A percentile compares a stretch with the other conserved stretches of the same genome.
phyloP scores from a whole-genome alignment of 35 echinoderm and acorn worm genomes.

The Acanthaster planci region DNA sequence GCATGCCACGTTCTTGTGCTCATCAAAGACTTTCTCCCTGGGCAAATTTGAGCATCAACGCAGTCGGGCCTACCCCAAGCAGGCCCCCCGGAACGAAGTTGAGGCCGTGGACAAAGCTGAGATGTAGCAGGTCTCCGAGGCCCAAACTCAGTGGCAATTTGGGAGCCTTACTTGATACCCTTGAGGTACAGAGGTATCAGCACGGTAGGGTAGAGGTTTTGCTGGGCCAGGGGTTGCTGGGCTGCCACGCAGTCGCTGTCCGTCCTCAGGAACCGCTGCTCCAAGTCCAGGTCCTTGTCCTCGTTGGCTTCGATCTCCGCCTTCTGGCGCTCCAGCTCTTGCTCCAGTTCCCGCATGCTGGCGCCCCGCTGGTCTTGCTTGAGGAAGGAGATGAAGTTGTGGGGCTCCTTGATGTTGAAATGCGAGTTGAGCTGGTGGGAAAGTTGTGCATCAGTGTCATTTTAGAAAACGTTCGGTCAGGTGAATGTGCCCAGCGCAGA shows the following conservation, averaged over 20 bases:
- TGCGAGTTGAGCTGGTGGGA: slow-evolving; percentile 72
- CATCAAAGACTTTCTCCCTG: too few relatives aligned
- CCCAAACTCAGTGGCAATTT: neutral
- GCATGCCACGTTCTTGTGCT: too few relatives aligned
- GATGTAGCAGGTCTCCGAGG: too few relatives aligned
- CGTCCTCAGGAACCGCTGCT: slow-evolving; percentile 74
- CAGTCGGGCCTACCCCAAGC: too few relatives aligned
- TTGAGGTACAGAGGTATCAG: slow-evolving; percentile 78
- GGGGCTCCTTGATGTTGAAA: slow-evolving; percentile 85
- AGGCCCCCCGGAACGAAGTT: too few relatives aligned
- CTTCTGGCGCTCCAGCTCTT: slow-evolving; percentile 76
- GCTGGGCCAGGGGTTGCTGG: slow-evolving; percentile 64
- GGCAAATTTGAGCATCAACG: too few relatives aligned
- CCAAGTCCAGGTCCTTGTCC: slow-evolving; percentile 88
- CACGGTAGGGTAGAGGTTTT: slow-evolving; percentile 85
- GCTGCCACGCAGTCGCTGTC: slow-evolving; percentile 82
- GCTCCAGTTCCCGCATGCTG: slow-evolving; percentile 53
- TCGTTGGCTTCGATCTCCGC: slow-evolving; percentile 88
- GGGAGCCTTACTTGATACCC: slow-evolving; percentile 65
- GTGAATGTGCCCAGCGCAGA: neutral
- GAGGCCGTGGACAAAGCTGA: too few relatives aligned
- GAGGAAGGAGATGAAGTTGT: slow-evolving; percentile 75
- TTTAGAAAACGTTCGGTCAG: neutral
- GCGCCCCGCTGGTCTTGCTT: slow-evolving; percentile 69
- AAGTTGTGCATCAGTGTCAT: neutral